phyloP scores from a whole-genome alignment of 2,888 invertebrate genomes.

The Gnatocerus cornutus region DNA sequence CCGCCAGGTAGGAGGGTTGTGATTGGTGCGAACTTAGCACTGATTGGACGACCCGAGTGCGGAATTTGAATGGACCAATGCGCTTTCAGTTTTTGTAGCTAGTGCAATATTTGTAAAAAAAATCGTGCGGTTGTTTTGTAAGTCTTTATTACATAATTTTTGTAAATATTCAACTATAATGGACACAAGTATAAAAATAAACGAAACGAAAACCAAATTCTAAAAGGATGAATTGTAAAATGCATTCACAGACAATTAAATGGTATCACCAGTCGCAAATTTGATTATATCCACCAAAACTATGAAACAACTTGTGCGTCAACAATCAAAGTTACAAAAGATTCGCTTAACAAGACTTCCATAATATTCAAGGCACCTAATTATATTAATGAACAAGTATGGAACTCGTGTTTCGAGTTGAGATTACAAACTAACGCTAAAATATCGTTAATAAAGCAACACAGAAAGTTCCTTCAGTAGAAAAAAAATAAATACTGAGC shows the following conservation, averaged over 20 bases:
- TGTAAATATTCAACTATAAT: slow-evolving; percentile 1
- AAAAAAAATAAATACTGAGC: slow-evolving; percentile 8
- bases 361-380: slow-evolving; percentile 2
- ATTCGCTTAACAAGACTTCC: too few species aligned
- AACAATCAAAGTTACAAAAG: not conserved
- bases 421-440: not conserved
- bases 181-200: slow-evolving; percentile 19
- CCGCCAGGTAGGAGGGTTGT: too few species aligned
- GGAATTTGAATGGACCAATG: too few species aligned
- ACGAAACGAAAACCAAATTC: slow-evolving; percentile 8
- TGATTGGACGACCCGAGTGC: too few species aligned
- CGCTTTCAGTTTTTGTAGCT: too few species aligned
- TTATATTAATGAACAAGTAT: not conserved
- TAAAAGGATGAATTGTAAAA: slow-evolving; percentile 8
- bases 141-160: slow-evolving; percentile 11
- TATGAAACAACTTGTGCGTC: slow-evolving; percentile 7
- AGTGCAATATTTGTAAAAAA: not conserved
- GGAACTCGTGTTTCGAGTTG: not conserved
- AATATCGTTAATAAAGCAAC: slow-evolving; percentile 11
- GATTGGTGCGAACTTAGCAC: too few species aligned
- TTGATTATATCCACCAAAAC: not conserved
- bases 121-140: too few species aligned
- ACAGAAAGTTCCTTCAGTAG: not conserved
- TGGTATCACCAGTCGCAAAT: slow-evolving; percentile 9
- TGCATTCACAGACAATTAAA: slow-evolving; percentile 26